Evolutionary conservation across 2,113 vertebrate species (phyloP).

Genomic region (Chamaea fasciata): DNA sequence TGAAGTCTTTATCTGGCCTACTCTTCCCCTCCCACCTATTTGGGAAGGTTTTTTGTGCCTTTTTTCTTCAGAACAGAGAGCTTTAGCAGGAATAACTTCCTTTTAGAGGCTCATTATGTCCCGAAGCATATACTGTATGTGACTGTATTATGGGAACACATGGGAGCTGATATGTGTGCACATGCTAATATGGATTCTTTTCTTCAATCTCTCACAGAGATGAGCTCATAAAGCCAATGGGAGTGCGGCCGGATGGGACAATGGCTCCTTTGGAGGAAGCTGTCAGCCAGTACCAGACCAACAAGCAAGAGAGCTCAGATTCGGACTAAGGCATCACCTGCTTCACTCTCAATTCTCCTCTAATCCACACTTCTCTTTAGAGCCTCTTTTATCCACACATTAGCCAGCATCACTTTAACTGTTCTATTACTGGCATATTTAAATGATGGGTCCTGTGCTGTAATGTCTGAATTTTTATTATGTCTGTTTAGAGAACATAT

Average conservation of each 20-base stretch:
- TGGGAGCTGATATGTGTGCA: conserved; percentile 34
- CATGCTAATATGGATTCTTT: conserved; percentile 59
- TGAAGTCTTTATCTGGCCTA: conserved; percentile 64
- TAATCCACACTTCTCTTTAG: conserved; percentile 61
- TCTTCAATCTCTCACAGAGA: conserved; percentile 77
- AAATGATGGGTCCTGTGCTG: conserved; percentile 54
- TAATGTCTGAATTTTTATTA: conserved; percentile 57
- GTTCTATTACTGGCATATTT: conserved; percentile 60
- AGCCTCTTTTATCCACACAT: conserved; percentile 66
- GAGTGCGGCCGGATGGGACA: conserved; percentile 88
- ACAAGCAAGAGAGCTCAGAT: conserved; percentile 84
- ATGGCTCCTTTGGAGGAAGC: conserved; percentile 91
- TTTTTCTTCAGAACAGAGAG: conserved; percentile 63
- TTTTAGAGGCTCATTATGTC: conserved; percentile 52
- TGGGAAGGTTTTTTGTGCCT: conserved; percentile 24
- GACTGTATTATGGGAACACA: neutral
- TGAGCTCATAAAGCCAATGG: conserved; percentile 94
- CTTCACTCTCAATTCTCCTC: conserved; percentile 41
- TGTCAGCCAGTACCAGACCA: conserved; percentile 71
- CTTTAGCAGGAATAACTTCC: conserved; percentile 61
- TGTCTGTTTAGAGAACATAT: conserved; percentile 33
- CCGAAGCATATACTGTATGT: neutral
- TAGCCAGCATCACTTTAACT: conserved; percentile 64
- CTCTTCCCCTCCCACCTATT: conserved; percentile 60
- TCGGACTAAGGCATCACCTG: conserved; percentile 81